phyloP scores from a whole-genome alignment of 2,797 vertebrate genomes.

The Eurystomus glaucurus region DNA sequence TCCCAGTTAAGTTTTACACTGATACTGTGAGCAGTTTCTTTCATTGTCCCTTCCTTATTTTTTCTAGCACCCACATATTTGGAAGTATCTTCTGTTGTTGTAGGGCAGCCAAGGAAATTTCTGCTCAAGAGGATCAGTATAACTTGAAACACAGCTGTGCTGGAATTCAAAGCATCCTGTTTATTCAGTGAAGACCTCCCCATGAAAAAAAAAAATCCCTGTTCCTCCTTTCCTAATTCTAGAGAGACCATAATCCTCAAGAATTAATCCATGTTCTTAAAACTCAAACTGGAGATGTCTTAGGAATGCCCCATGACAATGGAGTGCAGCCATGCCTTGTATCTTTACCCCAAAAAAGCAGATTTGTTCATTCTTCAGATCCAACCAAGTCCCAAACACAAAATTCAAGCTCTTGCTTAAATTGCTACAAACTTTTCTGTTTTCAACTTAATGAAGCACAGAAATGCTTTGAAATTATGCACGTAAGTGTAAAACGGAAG shows the following conservation, averaged over 20 bases:
- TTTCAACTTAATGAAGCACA: neutral
- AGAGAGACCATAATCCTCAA: neutral
- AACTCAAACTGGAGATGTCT: neutral
- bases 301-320: neutral
- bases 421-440: neutral
- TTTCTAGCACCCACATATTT: neutral
- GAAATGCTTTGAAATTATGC: neutral
- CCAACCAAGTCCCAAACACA: neutral
- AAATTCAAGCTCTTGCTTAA: neutral
- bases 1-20: neutral
- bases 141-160: neutral
- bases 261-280: neutral
- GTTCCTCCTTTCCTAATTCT: neutral
- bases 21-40: neutral
- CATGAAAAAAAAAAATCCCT: neutral
- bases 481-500: neutral
- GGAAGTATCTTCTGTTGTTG: neutral
- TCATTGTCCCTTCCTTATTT: neutral
- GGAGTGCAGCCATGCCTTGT: neutral
- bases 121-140: constrained; percentile 1
- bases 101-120: neutral
- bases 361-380: neutral
- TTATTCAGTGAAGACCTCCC: neutral
- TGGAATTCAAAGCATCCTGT: neutral
- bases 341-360: neutral